Base-by-base conservation (phyloP, 2,888 invertebrate genomes). In the Lochmaea crataegi region DNA sequence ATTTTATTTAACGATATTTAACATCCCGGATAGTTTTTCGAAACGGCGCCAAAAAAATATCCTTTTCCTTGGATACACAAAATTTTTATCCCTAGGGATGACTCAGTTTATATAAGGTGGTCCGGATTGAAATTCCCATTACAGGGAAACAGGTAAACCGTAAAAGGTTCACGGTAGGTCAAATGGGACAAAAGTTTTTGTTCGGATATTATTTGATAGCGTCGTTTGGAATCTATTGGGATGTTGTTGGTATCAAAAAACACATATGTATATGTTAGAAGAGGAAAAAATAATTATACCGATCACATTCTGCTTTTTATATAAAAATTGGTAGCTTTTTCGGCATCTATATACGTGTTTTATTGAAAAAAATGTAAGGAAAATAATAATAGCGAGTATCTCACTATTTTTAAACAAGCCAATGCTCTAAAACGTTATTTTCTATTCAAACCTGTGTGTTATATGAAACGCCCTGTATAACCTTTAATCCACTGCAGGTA, bases 301-400 rank as follows among this genome's bases (percentile, higher is more conserved):
- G 18, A 18, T 53, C 53, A n/a, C 51, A 53, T n/a, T 48, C 53
- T 53, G 53, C 53, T 53, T 53, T 53, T 53, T 53, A 53, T 53
- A 9, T 10, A 18, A 53, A 53, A 53, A 53, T 53, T 18, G 53
- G 53, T 53, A 53, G 53, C 53, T 53, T 53, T n/a, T 18, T 18
- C 3, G 53, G 53, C 53, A 53, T 18, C 53, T 53, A 18, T 18
- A 18, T 18, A 53, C 18, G 53, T 18, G 16, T 53, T 53, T 53
- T 53, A 53, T 18, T 53, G 18, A 53, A 53, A n/a, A 38, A 53
- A 53, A 53, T 53, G 53, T 11, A 53, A 53, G 53, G 53, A 53
- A 53, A 53, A 18, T 53, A 6, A 51, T 51, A 51, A n/a, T n/a
- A n/a, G 12, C 3, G 16, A 14, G 2, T 51, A 10, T 18, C 1